Percentiles rank a stretch among this genome's conserved stretches.
These are phyloP conservation scores for Peromyscus californicus DNA, from an alignment of 2,113 vertebrate genomes.

Conservation along the genomic window DNA sequence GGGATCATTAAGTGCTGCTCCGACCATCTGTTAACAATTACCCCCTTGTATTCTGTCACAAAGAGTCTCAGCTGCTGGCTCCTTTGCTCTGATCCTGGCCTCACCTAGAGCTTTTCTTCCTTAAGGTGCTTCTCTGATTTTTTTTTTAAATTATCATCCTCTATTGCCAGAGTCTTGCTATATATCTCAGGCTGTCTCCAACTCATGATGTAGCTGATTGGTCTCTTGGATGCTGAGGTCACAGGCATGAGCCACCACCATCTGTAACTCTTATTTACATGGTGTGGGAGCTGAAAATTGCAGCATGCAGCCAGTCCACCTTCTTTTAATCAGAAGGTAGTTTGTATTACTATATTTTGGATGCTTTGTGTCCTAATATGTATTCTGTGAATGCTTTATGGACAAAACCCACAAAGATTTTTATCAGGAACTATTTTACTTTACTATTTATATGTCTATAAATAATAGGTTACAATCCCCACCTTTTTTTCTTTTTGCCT, in stretches of 20 bases:
- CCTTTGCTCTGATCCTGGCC: background rate
- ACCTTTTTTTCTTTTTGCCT: background rate
- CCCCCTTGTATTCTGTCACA: background rate
- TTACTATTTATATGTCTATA: background rate
- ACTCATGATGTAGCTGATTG: background rate
- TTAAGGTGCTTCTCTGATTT: background rate
- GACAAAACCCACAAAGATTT: slow-evolving; percentile 8
- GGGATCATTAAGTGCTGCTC: background rate
- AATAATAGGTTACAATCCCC: background rate
- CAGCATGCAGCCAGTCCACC: background rate
- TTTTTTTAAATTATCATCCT: background rate
- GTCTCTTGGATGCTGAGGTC: background rate
- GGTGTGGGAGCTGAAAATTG: background rate
- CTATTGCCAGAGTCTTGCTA: background rate
- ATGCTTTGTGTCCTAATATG: background rate
- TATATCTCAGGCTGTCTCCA: background rate
- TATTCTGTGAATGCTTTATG: slow-evolving; percentile 50
- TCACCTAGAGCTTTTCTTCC: slow-evolving; percentile 6
- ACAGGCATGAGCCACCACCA: background rate
- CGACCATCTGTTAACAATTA: background rate
- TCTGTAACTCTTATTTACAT: background rate
- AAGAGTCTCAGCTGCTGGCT: background rate
- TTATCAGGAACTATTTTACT: background rate
- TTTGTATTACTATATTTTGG: slow-evolving; percentile 34
- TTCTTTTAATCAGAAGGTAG: slow-evolving; percentile 54